Evolutionary conservation across 2,797 vertebrate species (phyloP), one percentile per base, ranked within the genome.

Genomic region (Dromococcyx pavoninus): DNA sequence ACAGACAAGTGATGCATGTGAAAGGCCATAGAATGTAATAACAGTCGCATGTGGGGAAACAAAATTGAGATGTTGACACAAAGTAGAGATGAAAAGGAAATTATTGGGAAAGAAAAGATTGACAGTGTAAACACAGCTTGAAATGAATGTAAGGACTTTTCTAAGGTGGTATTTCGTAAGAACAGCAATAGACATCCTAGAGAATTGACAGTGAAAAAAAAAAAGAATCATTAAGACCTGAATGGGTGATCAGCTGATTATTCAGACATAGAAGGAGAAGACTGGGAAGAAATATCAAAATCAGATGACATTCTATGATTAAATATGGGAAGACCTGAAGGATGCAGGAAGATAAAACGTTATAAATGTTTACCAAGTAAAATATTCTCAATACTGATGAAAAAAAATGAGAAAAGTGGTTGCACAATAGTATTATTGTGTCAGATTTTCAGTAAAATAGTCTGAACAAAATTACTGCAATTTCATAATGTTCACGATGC

Each of bases 21-120:
- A 90, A 85, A 85, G 17, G 73, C 19, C 35, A 62, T 4, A 21
- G 37, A 92, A 76, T 7, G n/a, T 41, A 81, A 75, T 39, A 78
- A 30, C 21, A 75, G 50, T 69, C 90, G 41, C 23, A 69, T 11
- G 25, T 62, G 44, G 17, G 25, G 28, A 88, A 83, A 77, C 91
- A 89, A 89, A 89, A 62, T 11, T 48, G 54, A 88, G 57, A 74
- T 48, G 62, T 41, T 92, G 76, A 91, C 56, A 76, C 46, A 87
- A 94, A 82, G 19, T 65, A 87, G 32, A 69, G 37, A 15, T 89
- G 66, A 88, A 73, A 75, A 88, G 27, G 7, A 92, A 88, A 84
- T 94, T 93, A 82, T 65, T 64, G 14, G 28, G 54, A 82, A 82
- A 75, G 13, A 67, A 88, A 94, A 74, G 76, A 89, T 12, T 88